phyloP scores from a whole-genome alignment of 1,140 invertebrate species.

The Bombus huntii region DNA sequence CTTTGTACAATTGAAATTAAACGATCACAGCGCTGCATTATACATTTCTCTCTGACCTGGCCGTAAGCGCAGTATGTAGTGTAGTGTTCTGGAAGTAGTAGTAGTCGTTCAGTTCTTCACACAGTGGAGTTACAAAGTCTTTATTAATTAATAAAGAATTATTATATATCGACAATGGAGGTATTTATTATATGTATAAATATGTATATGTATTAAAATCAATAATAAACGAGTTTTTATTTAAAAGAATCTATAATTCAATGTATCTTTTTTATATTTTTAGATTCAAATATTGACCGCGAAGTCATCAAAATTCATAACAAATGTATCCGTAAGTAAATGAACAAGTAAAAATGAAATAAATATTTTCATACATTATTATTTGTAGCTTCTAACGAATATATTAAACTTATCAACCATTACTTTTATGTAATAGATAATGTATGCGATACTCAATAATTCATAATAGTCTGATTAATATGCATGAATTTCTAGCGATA shows the following conservation, averaged over 20 bases:
- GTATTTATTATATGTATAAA: conserved; percentile 27
- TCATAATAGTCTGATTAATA: not conserved
- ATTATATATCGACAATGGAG: conserved; percentile 38
- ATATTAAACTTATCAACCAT: not conserved
- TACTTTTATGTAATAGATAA: not conserved
- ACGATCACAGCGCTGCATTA: conserved; percentile 23
- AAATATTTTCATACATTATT: not conserved
- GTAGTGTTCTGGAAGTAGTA: not conserved
- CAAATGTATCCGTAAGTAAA: conserved; percentile 74
- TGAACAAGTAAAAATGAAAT: conserved; percentile 1
- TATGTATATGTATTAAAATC: not conserved
- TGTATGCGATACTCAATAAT: not conserved
- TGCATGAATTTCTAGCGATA: not conserved
- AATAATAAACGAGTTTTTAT: not conserved
- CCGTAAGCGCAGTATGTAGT: not conserved
- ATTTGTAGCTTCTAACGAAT: not conserved
- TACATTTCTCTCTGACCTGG: not conserved
- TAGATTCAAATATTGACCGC: conserved; percentile 76
- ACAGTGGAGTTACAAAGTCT: not conserved
- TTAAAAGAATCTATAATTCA: not conserved
- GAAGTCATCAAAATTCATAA: conserved; percentile 70
- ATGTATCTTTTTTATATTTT: conserved; percentile 42
- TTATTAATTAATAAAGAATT: not conserved
- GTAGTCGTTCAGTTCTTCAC: not conserved
- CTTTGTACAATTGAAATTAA: conserved; percentile 32